Base-by-base conservation (phyloP, 2,797 vertebrate species). In the Forpus xanthops region DNA sequence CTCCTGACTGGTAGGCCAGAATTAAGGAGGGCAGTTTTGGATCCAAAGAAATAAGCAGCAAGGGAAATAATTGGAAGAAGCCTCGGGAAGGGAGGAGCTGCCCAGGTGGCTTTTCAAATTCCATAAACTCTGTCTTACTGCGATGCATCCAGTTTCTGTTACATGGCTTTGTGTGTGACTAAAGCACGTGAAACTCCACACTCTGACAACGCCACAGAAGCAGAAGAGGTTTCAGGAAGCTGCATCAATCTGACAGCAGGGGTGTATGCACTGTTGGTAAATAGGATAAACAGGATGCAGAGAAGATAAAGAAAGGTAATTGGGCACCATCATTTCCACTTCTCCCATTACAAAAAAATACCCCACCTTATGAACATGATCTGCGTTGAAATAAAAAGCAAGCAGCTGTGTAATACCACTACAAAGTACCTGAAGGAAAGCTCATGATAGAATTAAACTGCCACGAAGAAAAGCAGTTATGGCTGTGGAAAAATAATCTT, bases 401-500 rank as follows among this genome's bases (percentile, higher is more conserved):
- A 78, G 85, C 64, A 64, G 70, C 72, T 93, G 67, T 84, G 35
- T 53, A 76, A 44, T 72, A 58, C 33, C 73, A 60, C 70, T 78
- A 14, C 39, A 31, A 58, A 96, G 53, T 70, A 92, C 44, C 45
- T 70, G 53, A 62, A 84, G 67, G 66, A 87, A 76, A 35, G 31
- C 60, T 85, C n/a, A 1, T 37, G 64, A 84, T 47, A 62, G 73
- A 85, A 50, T 87, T 55, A 62, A 76, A 85, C 42, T 74, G 72
- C 66, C 60, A 64, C 3, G 1, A 44, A 80, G 66, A 47, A 78
- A 87, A 89, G 82, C 82, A 44, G 70, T 84, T 78, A 66, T 6
- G 31, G 72, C 56, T 72, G 49, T 53, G 55, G 70, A 83, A 93
- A 83, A 94, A 87, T 82, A 68, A 85, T 95, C 72, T 84, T 67